These are phyloP conservation scores for Smittia aterrima DNA, from an alignment of 2,888 invertebrate genomes.

Conservation along the genomic window DNA sequence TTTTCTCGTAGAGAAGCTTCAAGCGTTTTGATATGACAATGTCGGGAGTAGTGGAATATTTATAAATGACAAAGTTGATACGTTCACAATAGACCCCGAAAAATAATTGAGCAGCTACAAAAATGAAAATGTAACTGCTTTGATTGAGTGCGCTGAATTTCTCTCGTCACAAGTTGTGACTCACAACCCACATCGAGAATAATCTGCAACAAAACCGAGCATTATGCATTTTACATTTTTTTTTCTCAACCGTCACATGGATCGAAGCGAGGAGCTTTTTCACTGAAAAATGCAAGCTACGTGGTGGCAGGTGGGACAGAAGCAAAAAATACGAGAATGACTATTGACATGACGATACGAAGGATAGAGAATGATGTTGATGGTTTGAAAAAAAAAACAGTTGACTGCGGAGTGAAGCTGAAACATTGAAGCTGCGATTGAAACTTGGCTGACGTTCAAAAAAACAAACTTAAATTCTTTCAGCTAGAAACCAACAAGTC, in stretches of 20 bases:
- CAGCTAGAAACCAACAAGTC: not conserved
- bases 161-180: not conserved
- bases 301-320: not conserved
- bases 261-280: not conserved
- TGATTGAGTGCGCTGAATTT: conserved; percentile 9
- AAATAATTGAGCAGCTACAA: not conserved
- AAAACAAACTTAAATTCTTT: not conserved
- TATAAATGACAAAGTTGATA: conserved; percentile 37
- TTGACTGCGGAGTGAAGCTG: not conserved
- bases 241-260: not conserved
- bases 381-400: not conserved
- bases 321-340: not conserved
- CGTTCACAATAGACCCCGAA: not conserved
- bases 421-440: not conserved
- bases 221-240: conserved; percentile 7
- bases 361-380: not conserved
- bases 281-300: not conserved
- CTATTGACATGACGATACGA: conserved; percentile 6
- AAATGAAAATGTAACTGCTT: conserved; percentile 20
- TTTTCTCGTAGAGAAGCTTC: too few relatives aligned
- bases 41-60: conserved; percentile 29
- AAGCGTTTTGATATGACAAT: conserved; percentile 14
- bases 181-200: not conserved
- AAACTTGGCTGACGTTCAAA: not conserved
- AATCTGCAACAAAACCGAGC: not conserved